phyloP scores from a whole-genome alignment of 2,888 invertebrate species.

The Ferrisia virgata region DNA sequence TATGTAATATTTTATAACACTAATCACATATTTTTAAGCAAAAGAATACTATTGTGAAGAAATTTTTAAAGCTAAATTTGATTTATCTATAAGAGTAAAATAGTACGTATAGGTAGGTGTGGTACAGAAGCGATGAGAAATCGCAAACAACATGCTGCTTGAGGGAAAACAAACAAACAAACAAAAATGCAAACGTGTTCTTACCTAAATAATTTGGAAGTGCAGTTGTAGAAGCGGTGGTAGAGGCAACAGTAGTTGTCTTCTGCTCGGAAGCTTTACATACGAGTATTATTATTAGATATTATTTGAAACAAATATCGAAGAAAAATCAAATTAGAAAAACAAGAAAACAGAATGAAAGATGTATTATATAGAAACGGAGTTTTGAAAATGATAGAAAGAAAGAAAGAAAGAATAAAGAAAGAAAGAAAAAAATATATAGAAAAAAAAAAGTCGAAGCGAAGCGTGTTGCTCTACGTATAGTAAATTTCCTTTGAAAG shows the following conservation, averaged over 20 bases:
- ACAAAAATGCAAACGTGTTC: constrained; percentile 30
- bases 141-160: not conserved
- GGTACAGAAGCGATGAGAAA: not conserved
- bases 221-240: constrained; percentile 47
- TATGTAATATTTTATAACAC: too few species aligned
- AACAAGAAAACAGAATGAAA: not conserved
- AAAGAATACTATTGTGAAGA: too few species aligned
- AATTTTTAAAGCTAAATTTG: too few species aligned
- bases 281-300: constrained; percentile 33
- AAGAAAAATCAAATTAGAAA: constrained; percentile 39
- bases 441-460: not conserved
- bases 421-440: not conserved
- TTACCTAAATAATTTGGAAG: constrained; percentile 46
- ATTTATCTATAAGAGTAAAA: too few species aligned
- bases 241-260: constrained; percentile 46
- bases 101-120: too few species aligned
- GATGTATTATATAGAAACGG: too few species aligned
- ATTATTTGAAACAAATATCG: constrained; percentile 37
- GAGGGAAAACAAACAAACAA: not conserved
- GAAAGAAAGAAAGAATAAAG: not conserved
- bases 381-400: not conserved
- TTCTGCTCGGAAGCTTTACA: constrained; percentile 44
- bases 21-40: too few species aligned
- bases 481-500: not conserved
- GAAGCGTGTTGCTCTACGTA: not conserved